phyloP scores from a whole-genome alignment of 1,140 invertebrate species.

The Pantala flavescens region DNA sequence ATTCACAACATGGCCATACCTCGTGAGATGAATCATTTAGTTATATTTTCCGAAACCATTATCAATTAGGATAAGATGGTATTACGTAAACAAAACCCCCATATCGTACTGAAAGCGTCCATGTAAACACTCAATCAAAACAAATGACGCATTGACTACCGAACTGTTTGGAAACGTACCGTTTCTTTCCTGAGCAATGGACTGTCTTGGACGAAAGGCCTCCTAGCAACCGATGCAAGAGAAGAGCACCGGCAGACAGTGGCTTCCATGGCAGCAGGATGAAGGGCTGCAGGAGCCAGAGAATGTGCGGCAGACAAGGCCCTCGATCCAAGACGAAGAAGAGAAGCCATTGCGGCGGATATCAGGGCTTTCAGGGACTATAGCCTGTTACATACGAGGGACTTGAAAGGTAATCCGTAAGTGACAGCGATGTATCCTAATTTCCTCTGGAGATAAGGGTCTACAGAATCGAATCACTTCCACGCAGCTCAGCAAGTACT shows the following conservation, averaged over 20 bases:
- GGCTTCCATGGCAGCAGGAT: not conserved
- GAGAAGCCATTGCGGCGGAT: not conserved
- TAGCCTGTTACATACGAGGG: no score
- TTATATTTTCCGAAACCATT: no score
- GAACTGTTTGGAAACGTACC: not conserved
- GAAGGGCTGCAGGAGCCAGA: not conserved
- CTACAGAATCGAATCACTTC: not conserved
- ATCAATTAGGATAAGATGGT: no score
- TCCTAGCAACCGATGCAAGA: not conserved
- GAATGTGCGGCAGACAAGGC: not conserved
- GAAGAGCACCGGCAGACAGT: not conserved
- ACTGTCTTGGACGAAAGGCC: not conserved
- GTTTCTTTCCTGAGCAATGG: not conserved
- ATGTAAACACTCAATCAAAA: no score
- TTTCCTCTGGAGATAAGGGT: not conserved
- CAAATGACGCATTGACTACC: no score
- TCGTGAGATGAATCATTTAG: no score
- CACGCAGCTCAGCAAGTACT: not conserved
- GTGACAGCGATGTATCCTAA: not conserved
- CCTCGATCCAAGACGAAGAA: not conserved
- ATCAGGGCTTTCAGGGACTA: not conserved
- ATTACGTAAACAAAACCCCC: no score
- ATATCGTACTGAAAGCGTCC: no score
- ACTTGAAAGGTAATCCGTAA: no score
- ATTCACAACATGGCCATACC: no score